Base-by-base conservation (phyloP, 2,113 vertebrate species). In the Vidua chalybeata region DNA sequence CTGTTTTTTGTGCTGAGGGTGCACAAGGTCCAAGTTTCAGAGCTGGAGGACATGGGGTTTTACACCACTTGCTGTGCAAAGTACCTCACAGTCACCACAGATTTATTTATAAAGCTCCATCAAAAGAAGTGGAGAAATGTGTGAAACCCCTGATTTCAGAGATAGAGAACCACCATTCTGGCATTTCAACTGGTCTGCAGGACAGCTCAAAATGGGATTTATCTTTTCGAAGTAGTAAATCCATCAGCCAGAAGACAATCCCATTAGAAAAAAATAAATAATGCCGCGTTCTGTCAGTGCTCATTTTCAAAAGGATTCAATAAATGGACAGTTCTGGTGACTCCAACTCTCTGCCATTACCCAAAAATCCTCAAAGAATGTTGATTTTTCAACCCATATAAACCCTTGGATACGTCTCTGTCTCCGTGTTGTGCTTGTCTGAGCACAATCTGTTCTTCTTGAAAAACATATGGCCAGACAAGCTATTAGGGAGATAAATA, bases 401-500 rank as follows among this genome's bases (percentile, higher is more conserved):
- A 91, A 55, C 6, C 19, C 19, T n/a, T 7, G 10, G 64, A n/a
- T 26, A 43, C 11, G n/a, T 69, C 69, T 35, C 17, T 0, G 0
- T 80, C 48, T 78, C 58, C 0, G 0, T 31, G 54, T 43, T 26
- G 31, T 27, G 39, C 64, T 75, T 59, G 37, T 37, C 82, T 39
- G n/a, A 2, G 2, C 28, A 24, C 63, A 95, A 59, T 28, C 87
- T 92, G 72, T 54, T 87, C 41, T 54, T 46, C 71, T 73, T 10
- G 26, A 59, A 86, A 88, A 93, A 72, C 79, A 67, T 51, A 80
- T 11, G 59, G 92, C 55, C 80, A 85, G 88, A 63, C 37, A 72
- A 81, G 31, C 67, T 67, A 48, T 51, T 67, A 84, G 83, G 39
- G 23, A 86, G 43, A 76, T 2, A 66, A 83, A 89, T 22, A 61